A percentile compares a stretch with the other conserved stretches of the same genome.
phyloP scores from a whole-genome alignment of 2,797 vertebrate species.

The Semotilus atromaculatus region DNA sequence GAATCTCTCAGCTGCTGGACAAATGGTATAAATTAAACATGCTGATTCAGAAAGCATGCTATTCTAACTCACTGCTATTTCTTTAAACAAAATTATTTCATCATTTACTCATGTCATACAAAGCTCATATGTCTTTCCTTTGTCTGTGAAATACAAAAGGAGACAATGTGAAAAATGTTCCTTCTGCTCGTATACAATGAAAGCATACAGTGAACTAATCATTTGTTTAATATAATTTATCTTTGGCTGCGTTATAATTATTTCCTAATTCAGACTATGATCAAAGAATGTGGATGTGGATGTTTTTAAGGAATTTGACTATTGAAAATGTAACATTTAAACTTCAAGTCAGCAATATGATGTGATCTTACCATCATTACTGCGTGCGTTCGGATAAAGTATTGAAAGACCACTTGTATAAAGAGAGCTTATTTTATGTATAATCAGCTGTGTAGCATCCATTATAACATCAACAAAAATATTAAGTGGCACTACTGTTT shows the following conservation, averaged over 20 bases:
- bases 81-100: not conserved
- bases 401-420: not conserved
- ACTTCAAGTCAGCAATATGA: not conserved
- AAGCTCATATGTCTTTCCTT: not conserved
- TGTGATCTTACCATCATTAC: not conserved
- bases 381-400: not conserved
- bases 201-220: not conserved
- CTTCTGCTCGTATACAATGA: not conserved
- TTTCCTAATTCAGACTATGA: not conserved
- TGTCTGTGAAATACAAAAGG: not conserved
- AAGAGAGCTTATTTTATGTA: not conserved
- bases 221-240: not conserved
- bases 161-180: not conserved
- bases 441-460: not conserved
- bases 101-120: not conserved
- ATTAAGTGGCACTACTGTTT: not conserved
- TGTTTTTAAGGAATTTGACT: not conserved
- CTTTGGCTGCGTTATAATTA: not conserved
- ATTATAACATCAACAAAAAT: not conserved
- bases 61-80: no score
- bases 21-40: slow-evolving; percentile 26
- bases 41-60: slow-evolving; percentile 8
- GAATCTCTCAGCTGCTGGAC: slow-evolving; percentile 24
- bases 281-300: not conserved
- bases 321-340: not conserved